Evolutionary conservation across 2,797 vertebrate genomes (phyloP), one percentile per base, ranked within the genome.

Genomic region (Podarcis lilfordi): DNA sequence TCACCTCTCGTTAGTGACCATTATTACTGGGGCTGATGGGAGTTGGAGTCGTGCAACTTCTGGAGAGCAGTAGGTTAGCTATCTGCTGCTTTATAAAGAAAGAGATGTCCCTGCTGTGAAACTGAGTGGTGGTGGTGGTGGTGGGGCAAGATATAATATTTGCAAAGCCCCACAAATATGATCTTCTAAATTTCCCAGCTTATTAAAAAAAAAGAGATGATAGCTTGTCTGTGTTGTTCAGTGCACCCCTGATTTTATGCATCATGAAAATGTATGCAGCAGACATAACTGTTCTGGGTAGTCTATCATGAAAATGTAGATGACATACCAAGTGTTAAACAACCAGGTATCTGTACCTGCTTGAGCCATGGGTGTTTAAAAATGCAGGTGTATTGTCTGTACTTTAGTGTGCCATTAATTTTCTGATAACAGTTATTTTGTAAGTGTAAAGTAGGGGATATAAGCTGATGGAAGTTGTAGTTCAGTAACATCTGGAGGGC

Each of bases 121-220:
- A 55, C 50, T 55, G 3, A 55, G 50, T 55, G 50, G 50, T 45
- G 8, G 43, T 50, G 7, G 43, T 50, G 10, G 11, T 55, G 45
- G 45, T 50, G 50, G 13, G 50, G 50, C 13, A 55, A 55, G 15
- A 55, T 71, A 27, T 85, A 89, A 92, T 92, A 87, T 94, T 91
- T 90, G 88, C 80, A 95, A 95, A 94, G 89, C 92, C 84, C 92
- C 84, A 92, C 90, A 88, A 89, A 61, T 86, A 91, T 86, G 92
- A 89, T 92, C 86, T 88, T 86, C 89, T 89, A 91, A 92, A 94
- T 93, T 94, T 89, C 94, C 69, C 84, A 90, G 91, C 74, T 94
- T 93, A 91, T 91, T 92, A 96, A 55, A 55, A 55, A 50, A 55
- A 55, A 3, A 55, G 13, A 86, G 93, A 90, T 91, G 69, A 83